These are phyloP conservation scores for Diplodus puntazzo DNA, from an alignment of 2,797 vertebrate genomes.

Conservation along the genomic window DNA sequence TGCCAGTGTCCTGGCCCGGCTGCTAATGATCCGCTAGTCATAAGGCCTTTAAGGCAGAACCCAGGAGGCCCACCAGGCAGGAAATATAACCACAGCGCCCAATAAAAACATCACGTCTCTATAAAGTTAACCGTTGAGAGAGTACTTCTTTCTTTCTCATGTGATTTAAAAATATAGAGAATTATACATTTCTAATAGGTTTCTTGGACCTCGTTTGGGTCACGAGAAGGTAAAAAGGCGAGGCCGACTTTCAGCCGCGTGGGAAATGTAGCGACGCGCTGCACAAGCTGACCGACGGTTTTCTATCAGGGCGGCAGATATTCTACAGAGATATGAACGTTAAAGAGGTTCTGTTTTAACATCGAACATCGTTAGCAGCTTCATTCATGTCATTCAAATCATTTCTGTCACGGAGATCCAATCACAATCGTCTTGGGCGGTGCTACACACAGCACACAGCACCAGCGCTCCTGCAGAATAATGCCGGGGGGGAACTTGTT, in stretches of 20 bases:
- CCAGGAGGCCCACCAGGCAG: slow-evolving; percentile 55
- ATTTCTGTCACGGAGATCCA: neutral
- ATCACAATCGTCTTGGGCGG: too few relatives aligned
- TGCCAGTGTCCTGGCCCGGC: slow-evolving; percentile 45
- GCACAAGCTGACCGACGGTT: neutral
- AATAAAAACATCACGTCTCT: slow-evolving; percentile 62
- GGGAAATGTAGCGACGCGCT: slow-evolving; percentile 2
- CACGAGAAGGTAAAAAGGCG: slow-evolving; percentile 29
- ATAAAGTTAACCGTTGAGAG: slow-evolving; percentile 47
- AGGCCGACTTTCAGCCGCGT: slow-evolving; percentile 5
- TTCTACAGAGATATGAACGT: neutral
- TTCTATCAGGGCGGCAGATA: slow-evolving; percentile 5
- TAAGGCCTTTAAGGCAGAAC: slow-evolving; percentile 54
- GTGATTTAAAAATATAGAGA: slow-evolving; percentile 9
- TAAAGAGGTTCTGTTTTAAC: neutral
- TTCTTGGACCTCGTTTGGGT: slow-evolving; percentile 29
- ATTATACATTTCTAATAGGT: slow-evolving; percentile 14
- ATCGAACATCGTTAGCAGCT: slow-evolving; percentile 22
- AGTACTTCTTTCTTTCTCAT: slow-evolving; percentile 10
- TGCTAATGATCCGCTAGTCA: slow-evolving; percentile 63
- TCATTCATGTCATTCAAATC: neutral
- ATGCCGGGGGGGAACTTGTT: too few relatives aligned
- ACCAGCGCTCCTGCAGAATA: too few relatives aligned
- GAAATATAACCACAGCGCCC: slow-evolving; percentile 34
- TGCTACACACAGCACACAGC: too few relatives aligned